phyloP scores from a whole-genome alignment of 2,888 invertebrate genomes.

The Meganola albula region DNA sequence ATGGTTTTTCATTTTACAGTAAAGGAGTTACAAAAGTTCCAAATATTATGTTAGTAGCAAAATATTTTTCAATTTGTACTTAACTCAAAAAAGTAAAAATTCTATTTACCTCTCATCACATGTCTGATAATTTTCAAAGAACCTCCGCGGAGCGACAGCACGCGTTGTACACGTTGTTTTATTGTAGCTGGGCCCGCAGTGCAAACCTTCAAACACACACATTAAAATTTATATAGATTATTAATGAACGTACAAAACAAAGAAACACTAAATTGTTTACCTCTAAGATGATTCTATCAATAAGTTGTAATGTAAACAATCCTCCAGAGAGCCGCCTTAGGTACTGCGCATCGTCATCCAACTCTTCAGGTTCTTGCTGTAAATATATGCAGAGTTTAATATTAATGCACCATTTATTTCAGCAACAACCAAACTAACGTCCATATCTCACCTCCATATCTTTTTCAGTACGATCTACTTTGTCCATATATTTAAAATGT shows the following conservation, averaged over 20 bases:
- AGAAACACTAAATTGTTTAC: constrained; percentile 45
- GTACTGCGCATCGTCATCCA: constrained; percentile 91
- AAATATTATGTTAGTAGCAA: no score
- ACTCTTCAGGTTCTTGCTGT: constrained; percentile 80
- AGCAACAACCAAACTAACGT: no score
- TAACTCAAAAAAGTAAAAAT: not conserved
- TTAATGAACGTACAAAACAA: not conserved
- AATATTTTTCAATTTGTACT: not conserved
- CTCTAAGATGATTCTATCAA: constrained; percentile 93
- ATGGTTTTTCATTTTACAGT: no score
- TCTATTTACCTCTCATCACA: constrained; percentile 92
- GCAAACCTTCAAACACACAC: constrained; percentile 65
- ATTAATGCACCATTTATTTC: no score
- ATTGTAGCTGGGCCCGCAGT: constrained; percentile 83
- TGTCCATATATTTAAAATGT: constrained; percentile 97
- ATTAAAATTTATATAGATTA: not conserved
- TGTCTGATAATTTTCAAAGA: constrained; percentile 95
- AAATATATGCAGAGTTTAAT: no score
- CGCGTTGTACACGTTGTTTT: constrained; percentile 92
- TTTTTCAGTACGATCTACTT: constrained; percentile 90
- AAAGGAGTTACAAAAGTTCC: no score
- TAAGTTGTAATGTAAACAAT: constrained; percentile 95
- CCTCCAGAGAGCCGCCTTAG: constrained; percentile 94
- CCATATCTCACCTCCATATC: constrained; percentile 83
- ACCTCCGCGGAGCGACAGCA: constrained; percentile 91